These are phyloP conservation scores for Centropus unirufus DNA, from an alignment of 2,113 vertebrate genomes.

Conservation along the genomic window DNA sequence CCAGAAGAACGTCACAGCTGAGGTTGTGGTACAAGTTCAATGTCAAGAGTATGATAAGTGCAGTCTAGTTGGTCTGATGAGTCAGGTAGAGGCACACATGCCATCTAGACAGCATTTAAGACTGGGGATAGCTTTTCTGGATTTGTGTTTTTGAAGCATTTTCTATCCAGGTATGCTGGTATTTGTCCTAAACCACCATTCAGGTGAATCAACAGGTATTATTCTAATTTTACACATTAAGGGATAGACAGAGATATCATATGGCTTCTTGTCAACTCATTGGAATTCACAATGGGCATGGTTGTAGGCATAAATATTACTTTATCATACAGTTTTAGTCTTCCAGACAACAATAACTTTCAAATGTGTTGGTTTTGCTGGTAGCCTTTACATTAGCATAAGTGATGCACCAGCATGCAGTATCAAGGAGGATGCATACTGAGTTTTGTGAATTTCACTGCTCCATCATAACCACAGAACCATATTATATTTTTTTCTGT, in stretches of 20 bases:
- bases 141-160: not conserved
- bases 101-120: not conserved
- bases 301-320: not conserved
- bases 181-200: not conserved
- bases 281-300: not conserved
- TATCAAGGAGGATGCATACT: not conserved
- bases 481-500: not conserved
- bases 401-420: fast-evolving
- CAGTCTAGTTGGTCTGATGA: not conserved
- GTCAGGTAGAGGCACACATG: not conserved
- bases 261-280: not conserved
- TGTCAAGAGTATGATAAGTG: not conserved
- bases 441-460: not conserved
- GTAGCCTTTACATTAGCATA: not conserved
- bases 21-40: not conserved
- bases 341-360: not conserved
- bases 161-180: not conserved
- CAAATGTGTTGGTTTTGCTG: not conserved
- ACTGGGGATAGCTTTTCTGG: not conserved
- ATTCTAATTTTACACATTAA: not conserved
- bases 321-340: not conserved
- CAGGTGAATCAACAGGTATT: not conserved
- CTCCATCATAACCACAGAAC: not conserved
- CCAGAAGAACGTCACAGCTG: not conserved
- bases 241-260: not conserved